Percentiles rank a stretch among this genome's conserved stretches.
Conservation (phyloP, 2,888 invertebrate species). For the Microctonus aethiopoides region DNA sequence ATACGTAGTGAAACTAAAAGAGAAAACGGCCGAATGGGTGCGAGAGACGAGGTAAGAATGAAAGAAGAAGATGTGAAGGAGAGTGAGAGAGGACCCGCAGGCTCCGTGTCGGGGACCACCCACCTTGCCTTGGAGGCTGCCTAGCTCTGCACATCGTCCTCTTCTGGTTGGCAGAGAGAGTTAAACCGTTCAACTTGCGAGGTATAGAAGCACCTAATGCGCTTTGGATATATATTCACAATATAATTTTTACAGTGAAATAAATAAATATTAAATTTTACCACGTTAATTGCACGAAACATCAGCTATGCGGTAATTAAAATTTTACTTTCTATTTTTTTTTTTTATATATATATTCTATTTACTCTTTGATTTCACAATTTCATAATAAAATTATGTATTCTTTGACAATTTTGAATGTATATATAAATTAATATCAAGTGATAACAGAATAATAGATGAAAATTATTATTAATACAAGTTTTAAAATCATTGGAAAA, state of each 20-base stretch:
- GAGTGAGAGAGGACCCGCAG: constrained; percentile 38
- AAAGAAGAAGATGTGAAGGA: not conserved
- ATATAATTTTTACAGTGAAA: not conserved
- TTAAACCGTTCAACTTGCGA: constrained; percentile 21
- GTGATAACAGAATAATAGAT: not conserved
- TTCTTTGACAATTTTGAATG: no score
- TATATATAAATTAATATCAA: not conserved
- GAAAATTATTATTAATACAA: not conserved
- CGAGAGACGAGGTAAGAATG: constrained; percentile 2
- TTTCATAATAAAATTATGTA: no score
- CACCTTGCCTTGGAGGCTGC: constrained; percentile 41
- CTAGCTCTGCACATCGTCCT: constrained; percentile 32
- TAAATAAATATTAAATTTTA: not conserved
- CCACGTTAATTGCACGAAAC: not conserved
- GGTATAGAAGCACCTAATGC: not conserved
- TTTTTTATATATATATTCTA: no score
- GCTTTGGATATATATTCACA: not conserved
- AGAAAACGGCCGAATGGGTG: constrained; percentile 13
- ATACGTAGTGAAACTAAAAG: not conserved
- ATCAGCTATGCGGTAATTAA: no score
- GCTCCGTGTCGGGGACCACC: constrained; percentile 42
- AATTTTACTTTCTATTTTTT: no score
- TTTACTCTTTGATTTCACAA: no score
- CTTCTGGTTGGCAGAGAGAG: constrained; percentile 10
- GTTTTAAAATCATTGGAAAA: not conserved